These are phyloP conservation scores for Colossoma macropomum DNA, from an alignment of 2,113 vertebrate genomes.

Conservation along the genomic window DNA sequence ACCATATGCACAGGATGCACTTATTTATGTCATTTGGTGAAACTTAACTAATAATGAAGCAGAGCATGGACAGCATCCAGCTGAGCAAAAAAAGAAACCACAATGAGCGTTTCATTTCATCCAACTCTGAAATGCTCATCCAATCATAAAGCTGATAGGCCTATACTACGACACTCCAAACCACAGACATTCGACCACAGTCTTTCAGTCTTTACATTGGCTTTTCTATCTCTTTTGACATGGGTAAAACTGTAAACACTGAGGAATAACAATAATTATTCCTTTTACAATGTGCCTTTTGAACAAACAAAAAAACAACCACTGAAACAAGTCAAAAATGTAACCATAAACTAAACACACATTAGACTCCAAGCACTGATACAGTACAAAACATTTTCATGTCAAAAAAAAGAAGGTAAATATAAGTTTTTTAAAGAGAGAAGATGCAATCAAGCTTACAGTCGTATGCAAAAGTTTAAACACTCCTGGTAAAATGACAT, in stretches of 20 bases:
- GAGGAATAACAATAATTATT: neutral
- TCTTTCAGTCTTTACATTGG: neutral
- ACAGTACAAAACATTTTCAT: slow-evolving; percentile 11
- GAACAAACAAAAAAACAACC: neutral
- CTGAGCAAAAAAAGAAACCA: neutral
- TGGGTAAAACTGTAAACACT: neutral
- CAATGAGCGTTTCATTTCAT: neutral
- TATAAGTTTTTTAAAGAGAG: neutral
- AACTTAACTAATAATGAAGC: neutral
- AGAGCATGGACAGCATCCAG: slow-evolving; percentile 1
- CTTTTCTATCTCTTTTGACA: neutral
- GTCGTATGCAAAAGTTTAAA: no score
- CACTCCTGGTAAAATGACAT: no score
- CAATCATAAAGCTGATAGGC: neutral
- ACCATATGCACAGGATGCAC: slow-evolving; percentile 4
- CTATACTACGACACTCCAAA: neutral
- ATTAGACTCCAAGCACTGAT: slow-evolving; percentile 1
- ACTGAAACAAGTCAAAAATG: neutral
- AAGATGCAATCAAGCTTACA: neutral
- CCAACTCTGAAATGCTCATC: neutral
- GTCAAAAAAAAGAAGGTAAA: neutral
- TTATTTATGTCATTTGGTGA: slow-evolving; percentile 1
- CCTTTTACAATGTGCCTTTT: neutral
- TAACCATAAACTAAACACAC: neutral
- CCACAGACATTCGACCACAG: neutral